Conservation (phyloP, 2,797 vertebrate species). For the Benthosema pterotum region DNA sequence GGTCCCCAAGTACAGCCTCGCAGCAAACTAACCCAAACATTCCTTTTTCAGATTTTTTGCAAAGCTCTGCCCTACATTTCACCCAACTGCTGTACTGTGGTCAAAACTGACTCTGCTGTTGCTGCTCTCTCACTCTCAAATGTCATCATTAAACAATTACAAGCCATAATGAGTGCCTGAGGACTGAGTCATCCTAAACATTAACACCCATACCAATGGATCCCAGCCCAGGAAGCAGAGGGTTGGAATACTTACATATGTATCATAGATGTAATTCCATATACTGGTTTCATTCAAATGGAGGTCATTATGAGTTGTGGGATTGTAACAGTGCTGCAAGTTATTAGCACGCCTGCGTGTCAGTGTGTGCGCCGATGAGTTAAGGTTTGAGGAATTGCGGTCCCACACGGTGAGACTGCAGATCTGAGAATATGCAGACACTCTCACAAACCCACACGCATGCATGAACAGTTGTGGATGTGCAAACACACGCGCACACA, state of each 20-base stretch:
- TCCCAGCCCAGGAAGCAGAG: constrained; percentile 6
- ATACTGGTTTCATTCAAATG: not conserved
- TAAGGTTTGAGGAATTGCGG: constrained; percentile 60
- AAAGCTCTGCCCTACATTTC: too few relatives aligned
- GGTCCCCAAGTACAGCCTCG: not conserved
- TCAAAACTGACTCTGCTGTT: too few relatives aligned
- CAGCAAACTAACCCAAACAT: too few relatives aligned
- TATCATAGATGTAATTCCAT: too few relatives aligned
- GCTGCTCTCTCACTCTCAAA: not conserved
- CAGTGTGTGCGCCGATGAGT: constrained; percentile 54
- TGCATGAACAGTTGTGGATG: too few relatives aligned
- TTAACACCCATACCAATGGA: constrained; percentile 23
- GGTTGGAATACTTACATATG: too few relatives aligned
- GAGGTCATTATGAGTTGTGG: not conserved
- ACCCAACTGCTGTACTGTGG: too few relatives aligned
- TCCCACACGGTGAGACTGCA: constrained; percentile 51
- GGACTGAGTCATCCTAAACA: constrained; percentile 20
- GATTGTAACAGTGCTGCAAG: constrained; percentile 2
- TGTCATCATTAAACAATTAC: constrained; percentile 19
- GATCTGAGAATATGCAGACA: not conserved
- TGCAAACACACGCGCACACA: not conserved
- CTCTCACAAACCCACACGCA: constrained; percentile 6
- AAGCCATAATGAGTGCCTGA: constrained; percentile 19
- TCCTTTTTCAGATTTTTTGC: too few relatives aligned
- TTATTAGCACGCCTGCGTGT: constrained; percentile 41